Evolutionary conservation across 2,888 invertebrate species (phyloP), one percentile per base, ranked within the genome.

Genomic region (Cryptophagus acutangulus): DNA sequence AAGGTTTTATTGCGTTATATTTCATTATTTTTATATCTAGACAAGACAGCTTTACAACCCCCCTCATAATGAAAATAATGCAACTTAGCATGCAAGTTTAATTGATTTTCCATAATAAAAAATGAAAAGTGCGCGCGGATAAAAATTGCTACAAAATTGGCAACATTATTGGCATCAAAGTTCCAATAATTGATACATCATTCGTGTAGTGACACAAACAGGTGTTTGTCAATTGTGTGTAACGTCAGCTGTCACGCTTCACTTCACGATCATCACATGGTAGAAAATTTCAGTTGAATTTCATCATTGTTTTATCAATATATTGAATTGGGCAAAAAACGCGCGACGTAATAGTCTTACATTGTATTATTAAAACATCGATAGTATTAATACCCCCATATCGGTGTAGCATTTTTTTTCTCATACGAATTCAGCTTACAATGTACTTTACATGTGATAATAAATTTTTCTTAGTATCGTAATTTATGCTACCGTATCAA

Each of bases 161-260:
- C n/a, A n/a, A 26, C 12, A 26, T 20, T 26, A 26, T 26, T 8
- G 26, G 9, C 9, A 26, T 12, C n/a, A 26, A 26, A n/a, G n/a
- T n/a, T n/a, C 26, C 26, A 26, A 26, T 26, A 26, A 26, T 26
- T 26, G 26, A 26, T 26, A 26, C 26, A 8, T n/a, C n/a, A 31
- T 35, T 13, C 4, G 13, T 10, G 10, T 9, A n/a, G 35, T 16
- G 35, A 17, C 50, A 51, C 37, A 38, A 51, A 48, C 50, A 51
- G 50, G 50, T 51, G 50, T 48, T 42, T 43, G 45, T 48, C 48
- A 46, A 51, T 51, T 48, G 46, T 50, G 41, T 38, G 41, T 36
- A 42, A 44, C 44, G 46, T 48, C 50, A 50, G 42, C 46, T 48
- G 50, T 39, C 47, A 43, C 41, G 40, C 43, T 31, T 45, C 35